phyloP scores from a whole-genome alignment of 2,113 vertebrate species.

The Cyanistes caeruleus region DNA sequence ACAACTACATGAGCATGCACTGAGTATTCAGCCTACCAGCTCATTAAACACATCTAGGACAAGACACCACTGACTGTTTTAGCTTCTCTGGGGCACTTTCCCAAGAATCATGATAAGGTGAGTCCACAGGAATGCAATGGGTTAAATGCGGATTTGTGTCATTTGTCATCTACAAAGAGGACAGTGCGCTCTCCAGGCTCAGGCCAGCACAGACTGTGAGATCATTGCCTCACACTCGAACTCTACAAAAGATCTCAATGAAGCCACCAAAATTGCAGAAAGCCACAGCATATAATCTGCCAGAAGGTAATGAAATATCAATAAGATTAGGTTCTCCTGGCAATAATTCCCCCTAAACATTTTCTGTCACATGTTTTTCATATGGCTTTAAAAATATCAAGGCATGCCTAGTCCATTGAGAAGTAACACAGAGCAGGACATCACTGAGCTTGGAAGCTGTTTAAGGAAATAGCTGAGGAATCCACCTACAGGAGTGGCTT shows the following conservation, averaged over 20 bases:
- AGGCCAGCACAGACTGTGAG: not conserved
- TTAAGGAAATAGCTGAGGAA: not conserved
- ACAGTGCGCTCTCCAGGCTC: not conserved
- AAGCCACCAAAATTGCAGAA: not conserved
- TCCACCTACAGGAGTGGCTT: not conserved
- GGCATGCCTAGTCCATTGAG: not conserved
- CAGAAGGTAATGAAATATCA: not conserved
- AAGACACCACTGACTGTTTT: not conserved
- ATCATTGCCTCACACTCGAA: not conserved
- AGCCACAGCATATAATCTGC: not conserved
- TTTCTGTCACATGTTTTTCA: not conserved
- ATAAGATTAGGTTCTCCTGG: not conserved
- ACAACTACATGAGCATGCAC: not conserved
- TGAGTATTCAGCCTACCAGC: not conserved
- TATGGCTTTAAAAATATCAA: not conserved
- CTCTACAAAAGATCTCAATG: not conserved
- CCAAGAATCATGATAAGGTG: not conserved
- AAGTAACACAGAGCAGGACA: not conserved
- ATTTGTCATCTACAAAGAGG: not conserved
- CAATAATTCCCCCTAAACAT: not conserved
- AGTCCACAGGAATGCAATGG: not conserved
- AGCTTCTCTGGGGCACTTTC: not conserved
- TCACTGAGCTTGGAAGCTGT: not conserved
- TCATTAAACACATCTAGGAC: not conserved
- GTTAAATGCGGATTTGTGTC: not conserved